Conservation (phyloP, 2,888 invertebrate species). For the Patella pellucida region DNA sequence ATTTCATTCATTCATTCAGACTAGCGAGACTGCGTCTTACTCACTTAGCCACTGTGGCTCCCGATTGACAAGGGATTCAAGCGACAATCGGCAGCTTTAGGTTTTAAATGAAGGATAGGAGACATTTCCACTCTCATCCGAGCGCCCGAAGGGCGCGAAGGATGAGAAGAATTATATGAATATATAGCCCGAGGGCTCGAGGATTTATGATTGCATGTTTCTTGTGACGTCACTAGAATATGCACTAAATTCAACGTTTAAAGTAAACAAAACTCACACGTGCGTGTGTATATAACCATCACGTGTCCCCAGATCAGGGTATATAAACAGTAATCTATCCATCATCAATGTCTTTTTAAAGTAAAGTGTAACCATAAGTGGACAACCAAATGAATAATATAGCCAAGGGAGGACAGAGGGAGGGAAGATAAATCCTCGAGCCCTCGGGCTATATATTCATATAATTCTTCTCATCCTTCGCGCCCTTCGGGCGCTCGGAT, state of each 20-base stretch:
- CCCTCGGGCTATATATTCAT: conserved; percentile 8
- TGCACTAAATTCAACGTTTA: background rate
- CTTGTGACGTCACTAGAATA: background rate
- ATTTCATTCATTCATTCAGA: too few relatives aligned
- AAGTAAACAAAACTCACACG: background rate
- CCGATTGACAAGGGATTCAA: too few relatives aligned
- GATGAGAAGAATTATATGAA: background rate
- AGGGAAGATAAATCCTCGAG: conserved; percentile 6
- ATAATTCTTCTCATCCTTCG: conserved; percentile 4
- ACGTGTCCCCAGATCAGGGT: too few relatives aligned
- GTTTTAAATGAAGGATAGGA: too few relatives aligned
- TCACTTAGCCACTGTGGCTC: too few relatives aligned
- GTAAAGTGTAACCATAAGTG: too few relatives aligned
- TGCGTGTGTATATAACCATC: background rate
- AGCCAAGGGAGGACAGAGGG: background rate
- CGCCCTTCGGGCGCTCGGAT: background rate
- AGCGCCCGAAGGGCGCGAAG: background rate
- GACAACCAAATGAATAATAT: background rate
- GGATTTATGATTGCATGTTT: background rate
- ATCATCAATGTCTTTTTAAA: too few relatives aligned
- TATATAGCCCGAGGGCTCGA: conserved; percentile 2
- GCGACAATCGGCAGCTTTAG: too few relatives aligned
- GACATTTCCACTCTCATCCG: background rate
- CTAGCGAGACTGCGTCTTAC: too few relatives aligned
- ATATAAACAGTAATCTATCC: too few relatives aligned